Conservation (phyloP, 2,888 invertebrate species). For the Lithophane semibrunnea region DNA sequence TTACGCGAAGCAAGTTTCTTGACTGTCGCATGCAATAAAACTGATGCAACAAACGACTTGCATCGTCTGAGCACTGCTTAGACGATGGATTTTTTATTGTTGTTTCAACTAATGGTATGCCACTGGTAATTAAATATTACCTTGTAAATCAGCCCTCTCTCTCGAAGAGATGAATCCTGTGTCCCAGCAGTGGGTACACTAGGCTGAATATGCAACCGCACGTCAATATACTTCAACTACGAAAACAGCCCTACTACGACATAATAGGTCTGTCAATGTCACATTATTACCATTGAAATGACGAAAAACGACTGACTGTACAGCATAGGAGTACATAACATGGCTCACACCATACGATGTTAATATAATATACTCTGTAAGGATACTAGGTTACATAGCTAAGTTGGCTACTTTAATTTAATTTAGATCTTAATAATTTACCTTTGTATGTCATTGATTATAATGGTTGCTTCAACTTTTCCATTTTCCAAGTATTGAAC, state of each 20-base stretch:
- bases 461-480: constrained; percentile 69
- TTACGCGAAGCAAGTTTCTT: neutral
- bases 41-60: neutral
- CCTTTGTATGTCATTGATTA: constrained; percentile 81
- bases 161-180: too few relatives aligned
- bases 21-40: neutral
- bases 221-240: neutral
- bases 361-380: neutral
- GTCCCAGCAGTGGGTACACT: too few relatives aligned
- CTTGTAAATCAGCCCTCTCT: too few relatives aligned
- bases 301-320: neutral
- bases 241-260: neutral
- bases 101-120: too few relatives aligned
- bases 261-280: neutral
- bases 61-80: too few relatives aligned
- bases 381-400: neutral
- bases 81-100: too few relatives aligned
- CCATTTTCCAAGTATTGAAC: constrained; percentile 60
- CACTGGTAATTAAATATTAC: too few relatives aligned
- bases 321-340: neutral
- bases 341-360: neutral
- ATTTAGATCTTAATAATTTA: constrained; percentile 52
- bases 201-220: too few relatives aligned
- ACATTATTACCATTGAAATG: neutral
- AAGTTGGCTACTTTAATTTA: neutral